These are phyloP conservation scores for Lepidurus packardi DNA, from an alignment of 1,140 invertebrate species.

Conservation along the genomic window DNA sequence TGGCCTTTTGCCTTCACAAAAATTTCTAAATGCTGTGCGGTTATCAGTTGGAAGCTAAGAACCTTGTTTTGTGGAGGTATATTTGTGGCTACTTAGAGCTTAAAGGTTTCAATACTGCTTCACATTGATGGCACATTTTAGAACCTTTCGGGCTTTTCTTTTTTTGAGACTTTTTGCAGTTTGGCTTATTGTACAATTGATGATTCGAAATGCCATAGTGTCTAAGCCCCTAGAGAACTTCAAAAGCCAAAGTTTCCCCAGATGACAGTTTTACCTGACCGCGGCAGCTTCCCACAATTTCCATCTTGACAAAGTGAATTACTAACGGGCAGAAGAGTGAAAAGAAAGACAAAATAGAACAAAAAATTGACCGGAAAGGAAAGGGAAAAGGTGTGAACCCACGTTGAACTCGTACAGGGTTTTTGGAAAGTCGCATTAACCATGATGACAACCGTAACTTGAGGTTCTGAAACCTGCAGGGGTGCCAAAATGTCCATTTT, in stretches of 20 bases:
- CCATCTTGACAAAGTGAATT: not conserved
- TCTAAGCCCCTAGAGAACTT: not conserved
- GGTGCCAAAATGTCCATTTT: not conserved
- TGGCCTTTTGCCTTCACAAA: not conserved
- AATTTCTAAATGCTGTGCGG: not conserved
- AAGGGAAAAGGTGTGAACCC: not conserved
- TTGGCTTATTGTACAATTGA: not conserved
- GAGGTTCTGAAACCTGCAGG: not conserved
- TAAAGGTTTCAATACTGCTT: not conserved
- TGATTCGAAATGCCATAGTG: not conserved
- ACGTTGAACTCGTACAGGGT: not conserved
- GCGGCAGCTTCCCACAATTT: not conserved
- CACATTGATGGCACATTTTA: too few relatives aligned
- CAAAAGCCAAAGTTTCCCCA: not conserved
- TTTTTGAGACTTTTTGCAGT: not conserved
- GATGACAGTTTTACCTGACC: slow-evolving; percentile 3
- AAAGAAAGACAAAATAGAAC: not conserved
- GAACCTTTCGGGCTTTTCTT: not conserved
- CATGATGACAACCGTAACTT: slow-evolving; percentile 18
- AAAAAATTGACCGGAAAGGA: slow-evolving; percentile 7
- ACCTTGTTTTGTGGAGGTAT: not conserved
- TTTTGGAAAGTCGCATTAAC: not conserved
- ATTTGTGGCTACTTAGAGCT: slow-evolving; percentile 21
- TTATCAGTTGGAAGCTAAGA: not conserved
- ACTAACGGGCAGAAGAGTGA: not conserved